Conservation (phyloP, 2,797 vertebrate species). For the Rhabdomys pumilio region DNA sequence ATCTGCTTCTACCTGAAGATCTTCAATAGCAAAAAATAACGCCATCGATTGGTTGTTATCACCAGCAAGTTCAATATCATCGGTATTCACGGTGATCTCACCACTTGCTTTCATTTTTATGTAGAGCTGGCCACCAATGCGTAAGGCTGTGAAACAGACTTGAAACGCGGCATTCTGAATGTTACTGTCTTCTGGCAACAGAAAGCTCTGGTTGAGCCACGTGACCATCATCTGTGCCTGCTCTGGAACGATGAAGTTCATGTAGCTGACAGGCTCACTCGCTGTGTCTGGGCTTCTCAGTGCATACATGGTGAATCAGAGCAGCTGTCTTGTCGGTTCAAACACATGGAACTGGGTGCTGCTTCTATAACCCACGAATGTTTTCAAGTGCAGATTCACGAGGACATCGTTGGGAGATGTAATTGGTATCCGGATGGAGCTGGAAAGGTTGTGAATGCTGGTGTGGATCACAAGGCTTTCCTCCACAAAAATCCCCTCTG, state of each 20-base stretch:
- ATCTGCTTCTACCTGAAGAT: constrained; percentile 96
- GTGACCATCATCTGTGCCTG: constrained; percentile 93
- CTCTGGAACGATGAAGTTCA: constrained; percentile 93
- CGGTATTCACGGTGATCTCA: constrained; percentile 94
- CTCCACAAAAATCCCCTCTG: constrained; percentile 98
- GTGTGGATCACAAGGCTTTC: constrained; percentile 99
- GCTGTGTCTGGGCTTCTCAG: constrained; percentile 86
- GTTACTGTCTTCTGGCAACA: constrained; percentile 94
- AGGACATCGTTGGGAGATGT: constrained; percentile 97
- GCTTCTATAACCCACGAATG: constrained; percentile 95
- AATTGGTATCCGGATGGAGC: constrained; percentile 93
- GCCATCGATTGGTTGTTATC: constrained; percentile 97
- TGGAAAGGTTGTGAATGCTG: constrained; percentile 93
- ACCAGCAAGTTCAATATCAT: constrained; percentile 97
- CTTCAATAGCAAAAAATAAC: constrained; percentile 96
- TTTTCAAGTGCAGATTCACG: constrained; percentile 98
- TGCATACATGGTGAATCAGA: constrained; percentile 98
- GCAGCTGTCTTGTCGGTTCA: constrained; percentile 97
- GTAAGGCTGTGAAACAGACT: constrained; percentile 94
- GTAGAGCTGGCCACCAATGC: constrained; percentile 93
- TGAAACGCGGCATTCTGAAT: constrained; percentile 90
- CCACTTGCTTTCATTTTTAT: constrained; percentile 94
- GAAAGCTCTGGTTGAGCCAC: constrained; percentile 98
- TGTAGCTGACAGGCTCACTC: constrained; percentile 90
- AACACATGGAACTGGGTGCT: constrained; percentile 98